Evolutionary conservation across 2,113 vertebrate genomes (phyloP).

Genomic region (Cyanoramphus novaezelandiae): DNA sequence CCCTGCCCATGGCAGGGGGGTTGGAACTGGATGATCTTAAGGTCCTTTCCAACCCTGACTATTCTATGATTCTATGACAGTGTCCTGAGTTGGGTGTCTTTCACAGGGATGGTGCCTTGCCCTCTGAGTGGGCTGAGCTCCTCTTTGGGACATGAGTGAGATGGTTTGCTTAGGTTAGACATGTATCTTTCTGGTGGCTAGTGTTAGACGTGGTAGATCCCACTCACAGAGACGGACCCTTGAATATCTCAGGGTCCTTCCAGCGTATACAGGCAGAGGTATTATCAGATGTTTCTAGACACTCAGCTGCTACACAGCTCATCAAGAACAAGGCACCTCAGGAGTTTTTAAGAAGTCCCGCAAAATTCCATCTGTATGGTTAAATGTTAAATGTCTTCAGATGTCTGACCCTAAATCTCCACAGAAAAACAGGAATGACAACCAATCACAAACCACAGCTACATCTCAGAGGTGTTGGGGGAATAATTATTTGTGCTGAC

Average conservation of each 20-base stretch:
- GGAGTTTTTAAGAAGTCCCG: background rate
- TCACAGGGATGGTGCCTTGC: background rate
- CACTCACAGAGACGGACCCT: background rate
- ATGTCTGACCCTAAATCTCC: background rate
- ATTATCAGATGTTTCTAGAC: background rate
- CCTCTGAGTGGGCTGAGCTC: background rate
- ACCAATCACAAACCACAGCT: background rate
- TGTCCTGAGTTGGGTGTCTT: background rate
- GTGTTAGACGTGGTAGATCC: background rate
- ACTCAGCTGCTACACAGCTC: background rate
- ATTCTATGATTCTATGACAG: too few species aligned
- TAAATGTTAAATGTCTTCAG: background rate
- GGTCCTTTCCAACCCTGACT: too few species aligned
- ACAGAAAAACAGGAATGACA: background rate
- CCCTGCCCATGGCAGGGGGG: too few species aligned
- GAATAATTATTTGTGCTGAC: background rate
- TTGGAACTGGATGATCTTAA: too few species aligned
- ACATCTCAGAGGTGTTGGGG: background rate
- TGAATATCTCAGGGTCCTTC: background rate
- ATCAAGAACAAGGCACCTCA: background rate
- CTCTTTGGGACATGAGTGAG: fast-evolving
- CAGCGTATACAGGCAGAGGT: background rate
- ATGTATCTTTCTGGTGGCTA: background rate
- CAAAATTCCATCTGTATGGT: background rate
- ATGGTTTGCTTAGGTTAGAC: background rate